A percentile compares a stretch with the other conserved stretches of the same genome.
Conservation (phyloP, 92 coral and sea anemone genomes). For the Ricordea florida region DNA sequence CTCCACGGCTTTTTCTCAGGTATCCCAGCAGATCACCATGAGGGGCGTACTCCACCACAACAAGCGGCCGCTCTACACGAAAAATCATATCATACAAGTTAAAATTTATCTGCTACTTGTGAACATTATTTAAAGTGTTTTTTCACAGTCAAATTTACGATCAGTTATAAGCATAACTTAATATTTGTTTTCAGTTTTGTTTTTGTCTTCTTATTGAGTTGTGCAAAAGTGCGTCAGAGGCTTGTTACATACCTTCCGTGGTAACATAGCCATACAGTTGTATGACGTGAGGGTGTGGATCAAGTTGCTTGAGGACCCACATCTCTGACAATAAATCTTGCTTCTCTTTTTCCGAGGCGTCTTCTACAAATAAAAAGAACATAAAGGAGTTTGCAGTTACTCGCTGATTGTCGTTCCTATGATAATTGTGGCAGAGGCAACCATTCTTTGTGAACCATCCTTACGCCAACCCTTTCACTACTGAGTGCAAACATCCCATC, state of each 20-base stretch:
- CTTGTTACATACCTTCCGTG: conserved; percentile 26
- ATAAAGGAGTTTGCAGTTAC: neutral
- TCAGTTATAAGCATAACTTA: no score
- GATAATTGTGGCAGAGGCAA: no score
- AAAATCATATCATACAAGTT: neutral
- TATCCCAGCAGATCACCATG: conserved; percentile 59
- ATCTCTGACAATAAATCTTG: conserved; percentile 59
- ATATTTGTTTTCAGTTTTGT: no score
- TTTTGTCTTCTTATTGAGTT: no score
- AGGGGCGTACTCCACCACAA: conserved; percentile 41
- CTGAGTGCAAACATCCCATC: no score
- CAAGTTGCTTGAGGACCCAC: conserved; percentile 52
- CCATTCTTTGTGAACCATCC: no score
- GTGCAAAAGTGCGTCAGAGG: no score
- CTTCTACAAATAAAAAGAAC: conserved; percentile 6
- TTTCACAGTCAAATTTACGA: neutral
- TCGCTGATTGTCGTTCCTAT: no score
- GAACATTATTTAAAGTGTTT: neutral
- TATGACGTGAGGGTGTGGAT: conserved; percentile 72
- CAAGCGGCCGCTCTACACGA: conserved; percentile 49
- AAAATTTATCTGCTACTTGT: neutral
- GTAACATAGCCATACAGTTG: conserved; percentile 56
- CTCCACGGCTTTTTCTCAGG: conserved; percentile 68
- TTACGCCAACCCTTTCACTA: no score
- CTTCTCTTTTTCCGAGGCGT: conserved; percentile 61